Conservation (phyloP, 2,888 invertebrate genomes). For the Eupithecia tripunctaria region DNA sequence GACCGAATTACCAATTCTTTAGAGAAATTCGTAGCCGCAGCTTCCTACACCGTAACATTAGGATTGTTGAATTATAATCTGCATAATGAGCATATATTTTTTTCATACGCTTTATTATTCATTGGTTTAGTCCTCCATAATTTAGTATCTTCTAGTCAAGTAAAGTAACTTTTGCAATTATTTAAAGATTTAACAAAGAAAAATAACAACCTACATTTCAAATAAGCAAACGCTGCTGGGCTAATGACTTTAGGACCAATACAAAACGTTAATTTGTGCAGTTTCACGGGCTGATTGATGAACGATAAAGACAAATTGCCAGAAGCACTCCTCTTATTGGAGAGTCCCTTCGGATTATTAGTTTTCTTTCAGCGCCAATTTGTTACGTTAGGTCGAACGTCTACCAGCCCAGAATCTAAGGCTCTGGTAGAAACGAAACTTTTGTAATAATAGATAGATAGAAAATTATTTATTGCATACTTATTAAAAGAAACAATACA, state of each 20-base stretch:
- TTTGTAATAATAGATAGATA: background rate
- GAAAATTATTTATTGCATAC: too few species aligned
- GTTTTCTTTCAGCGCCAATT: constrained; percentile 57
- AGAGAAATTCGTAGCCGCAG: background rate
- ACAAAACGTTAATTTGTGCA: constrained; percentile 26
- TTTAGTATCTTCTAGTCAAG: background rate
- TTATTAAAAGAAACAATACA: too few species aligned
- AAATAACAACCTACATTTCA: background rate
- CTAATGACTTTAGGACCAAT: constrained; percentile 3
- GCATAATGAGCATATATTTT: background rate
- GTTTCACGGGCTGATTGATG: constrained; percentile 62
- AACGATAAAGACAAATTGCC: constrained; percentile 71
- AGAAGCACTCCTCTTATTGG: constrained; percentile 69
- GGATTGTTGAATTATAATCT: background rate
- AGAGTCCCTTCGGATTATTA: constrained; percentile 62
- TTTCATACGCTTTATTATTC: background rate
- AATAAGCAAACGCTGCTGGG: background rate
- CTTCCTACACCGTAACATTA: background rate
- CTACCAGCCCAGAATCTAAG: constrained; percentile 12
- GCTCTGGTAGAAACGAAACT: background rate
- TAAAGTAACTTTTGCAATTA: background rate
- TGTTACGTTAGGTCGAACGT: constrained; percentile 22
- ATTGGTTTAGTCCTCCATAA: background rate
- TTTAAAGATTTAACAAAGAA: background rate
- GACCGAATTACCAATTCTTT: background rate